phyloP scores from a whole-genome alignment of 2,888 invertebrate genomes.

The Hipparchia sbordonii region DNA sequence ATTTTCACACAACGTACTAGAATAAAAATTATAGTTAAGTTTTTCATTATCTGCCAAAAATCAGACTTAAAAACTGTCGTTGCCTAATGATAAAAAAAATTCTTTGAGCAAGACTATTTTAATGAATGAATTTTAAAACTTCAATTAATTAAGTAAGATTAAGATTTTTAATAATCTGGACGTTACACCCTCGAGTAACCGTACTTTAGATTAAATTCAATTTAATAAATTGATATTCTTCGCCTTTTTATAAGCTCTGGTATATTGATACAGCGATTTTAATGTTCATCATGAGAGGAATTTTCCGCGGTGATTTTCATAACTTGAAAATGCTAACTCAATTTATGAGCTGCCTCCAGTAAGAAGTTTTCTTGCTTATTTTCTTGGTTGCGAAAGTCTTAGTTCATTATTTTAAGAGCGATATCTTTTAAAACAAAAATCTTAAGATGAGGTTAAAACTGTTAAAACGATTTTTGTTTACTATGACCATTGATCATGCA shows the following conservation, averaged over 20 bases:
- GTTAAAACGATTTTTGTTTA: too few relatives aligned
- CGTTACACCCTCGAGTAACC: neutral
- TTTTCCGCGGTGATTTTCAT: constrained; percentile 37
- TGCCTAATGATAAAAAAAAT: neutral
- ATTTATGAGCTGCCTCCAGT: constrained; percentile 33
- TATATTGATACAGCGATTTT: constrained; percentile 33
- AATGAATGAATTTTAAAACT: neutral
- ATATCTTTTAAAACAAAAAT: constrained; percentile 8
- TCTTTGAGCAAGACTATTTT: neutral
- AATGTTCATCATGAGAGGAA: constrained; percentile 33
- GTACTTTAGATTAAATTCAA: constrained; percentile 5
- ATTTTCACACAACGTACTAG: too few relatives aligned
- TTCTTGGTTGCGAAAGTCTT: constrained; percentile 28
- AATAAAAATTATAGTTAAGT: too few relatives aligned
- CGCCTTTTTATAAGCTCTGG: constrained; percentile 5
- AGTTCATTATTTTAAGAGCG: constrained; percentile 24
- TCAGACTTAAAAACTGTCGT: neutral
- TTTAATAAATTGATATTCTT: constrained; percentile 28
- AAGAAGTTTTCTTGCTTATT: constrained; percentile 34
- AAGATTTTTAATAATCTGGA: neutral
- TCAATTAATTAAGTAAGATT: neutral
- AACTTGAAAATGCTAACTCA: constrained; percentile 39
- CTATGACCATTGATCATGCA: too few relatives aligned
- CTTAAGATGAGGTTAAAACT: neutral
- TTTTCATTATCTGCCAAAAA: neutral